Base-by-base conservation (phyloP, 2,113 vertebrate species). In the Larimichthys polyactis region DNA sequence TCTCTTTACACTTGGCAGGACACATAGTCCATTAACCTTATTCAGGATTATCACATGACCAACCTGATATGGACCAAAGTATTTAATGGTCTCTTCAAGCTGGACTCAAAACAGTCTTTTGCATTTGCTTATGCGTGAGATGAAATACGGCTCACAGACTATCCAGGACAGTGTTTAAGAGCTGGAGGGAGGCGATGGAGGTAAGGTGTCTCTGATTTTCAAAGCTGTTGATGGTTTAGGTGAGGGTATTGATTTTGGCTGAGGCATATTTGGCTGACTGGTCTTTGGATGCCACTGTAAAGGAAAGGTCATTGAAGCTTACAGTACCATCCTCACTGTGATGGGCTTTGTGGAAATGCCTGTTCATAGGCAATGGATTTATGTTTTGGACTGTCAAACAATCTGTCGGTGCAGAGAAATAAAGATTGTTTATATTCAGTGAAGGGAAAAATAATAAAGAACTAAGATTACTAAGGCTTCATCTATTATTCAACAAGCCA, bases 211-310 rank as follows among this genome's bases (percentile, higher is more conserved):
- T 82, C 80, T 90, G 71, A 67, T 85, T 80, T 75, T 90, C 49
- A 65, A 51, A 79, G 85, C 66, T 80, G 80, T 79, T 71, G n/a
- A 85, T 81, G 62, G 73, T 78, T 85, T 71, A 65, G 64, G 24
- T n/a, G 57, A n/a, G 8, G 8, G 2, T 85, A 90, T 91, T 88
- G 90, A 93, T 91, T 92, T 68, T 88, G 90, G 83, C 87, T 70
- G 65, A 29, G 77, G 51, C 51, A 66, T 75, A 43, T 72, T 85
- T 89, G 51, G 78, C 87, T 92, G 85, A 89, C 58, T 83, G 87
- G 84, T 89, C 60, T 78, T 84, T 89, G 85, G 88, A 85, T 27
- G 58, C 40, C 70, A 75, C 48, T 82, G 59, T 81, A 68, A 65
- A 81, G 43, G 52, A 87, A 90, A 90, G 85, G 89, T 87, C 84